These are phyloP conservation scores for Eupristina koningsbergeri DNA, from an alignment of 1,140 invertebrate genomes.

Conservation along the genomic window DNA sequence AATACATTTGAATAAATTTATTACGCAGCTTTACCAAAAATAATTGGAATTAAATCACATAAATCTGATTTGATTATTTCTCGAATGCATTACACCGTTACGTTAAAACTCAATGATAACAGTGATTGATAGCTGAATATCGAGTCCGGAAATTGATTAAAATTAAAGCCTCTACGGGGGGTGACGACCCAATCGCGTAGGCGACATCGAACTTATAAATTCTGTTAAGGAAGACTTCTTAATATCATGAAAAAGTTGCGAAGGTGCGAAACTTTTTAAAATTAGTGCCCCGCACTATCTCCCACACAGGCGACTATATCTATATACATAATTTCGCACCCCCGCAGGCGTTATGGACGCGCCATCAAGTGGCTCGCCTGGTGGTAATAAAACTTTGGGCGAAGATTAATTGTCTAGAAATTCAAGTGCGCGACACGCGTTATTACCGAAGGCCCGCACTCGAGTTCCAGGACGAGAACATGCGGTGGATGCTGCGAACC, in stretches of 20 bases:
- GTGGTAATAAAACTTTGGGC: slow-evolving; percentile 44
- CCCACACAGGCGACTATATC: too few relatives aligned
- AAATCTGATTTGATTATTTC: neutral
- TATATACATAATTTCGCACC: neutral
- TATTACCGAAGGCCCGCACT: slow-evolving; percentile 6
- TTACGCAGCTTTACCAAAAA: neutral
- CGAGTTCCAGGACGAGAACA: neutral
- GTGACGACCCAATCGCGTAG: neutral
- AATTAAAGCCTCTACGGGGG: slow-evolving; percentile 18
- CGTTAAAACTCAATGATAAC: slow-evolving; percentile 35
- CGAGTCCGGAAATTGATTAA: slow-evolving; percentile 34
- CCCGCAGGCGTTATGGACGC: slow-evolving; percentile 20
- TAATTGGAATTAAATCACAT: slow-evolving; percentile 22
- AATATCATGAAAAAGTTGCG: slow-evolving; percentile 37
- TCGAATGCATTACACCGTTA: neutral
- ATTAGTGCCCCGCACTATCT: slow-evolving; percentile 3
- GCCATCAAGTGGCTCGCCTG: slow-evolving; percentile 29
- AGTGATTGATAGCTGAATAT: slow-evolving; percentile 35
- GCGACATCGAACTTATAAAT: slow-evolving; percentile 43
- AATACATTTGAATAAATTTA: slow-evolving; percentile 26
- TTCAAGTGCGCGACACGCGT: slow-evolving; percentile 28
- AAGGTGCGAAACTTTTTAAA: slow-evolving; percentile 45
- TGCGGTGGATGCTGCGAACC: neutral
- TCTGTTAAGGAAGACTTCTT: slow-evolving; percentile 31
- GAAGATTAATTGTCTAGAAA: slow-evolving; percentile 48